Percentiles rank a stretch among this genome's conserved stretches.
These are phyloP conservation scores for Sturnus vulgaris DNA, from an alignment of 2,113 vertebrate genomes.

Conservation along the genomic window DNA sequence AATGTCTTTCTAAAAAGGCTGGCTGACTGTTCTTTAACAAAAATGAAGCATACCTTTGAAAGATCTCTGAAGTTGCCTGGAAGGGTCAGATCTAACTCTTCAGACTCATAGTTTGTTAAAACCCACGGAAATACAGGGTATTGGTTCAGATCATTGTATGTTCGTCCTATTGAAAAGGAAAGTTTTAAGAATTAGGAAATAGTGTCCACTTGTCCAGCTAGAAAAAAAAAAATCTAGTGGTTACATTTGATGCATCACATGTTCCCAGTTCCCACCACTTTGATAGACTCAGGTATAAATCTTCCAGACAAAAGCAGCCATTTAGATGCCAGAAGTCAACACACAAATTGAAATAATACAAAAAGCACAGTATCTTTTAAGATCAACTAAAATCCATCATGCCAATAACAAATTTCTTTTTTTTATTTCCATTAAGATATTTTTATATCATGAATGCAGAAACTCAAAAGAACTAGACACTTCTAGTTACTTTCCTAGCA, in stretches of 20 bases:
- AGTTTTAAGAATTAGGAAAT: not conserved
- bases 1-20: not conserved
- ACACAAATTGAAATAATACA: not conserved
- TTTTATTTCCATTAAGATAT: not conserved
- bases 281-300: not conserved
- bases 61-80: conserved; percentile 98
- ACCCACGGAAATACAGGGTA: conserved; percentile 98
- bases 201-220: not conserved
- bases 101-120: conserved; percentile 96
- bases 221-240: not conserved
- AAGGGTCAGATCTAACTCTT: conserved; percentile 93
- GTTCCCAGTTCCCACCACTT: not conserved
- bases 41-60: conserved; percentile 87
- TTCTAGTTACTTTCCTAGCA: not conserved
- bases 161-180: conserved; percentile 82
- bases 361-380: not conserved
- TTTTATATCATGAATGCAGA: not conserved
- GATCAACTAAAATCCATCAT: not conserved
- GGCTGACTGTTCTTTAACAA: not conserved
- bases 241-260: not conserved
- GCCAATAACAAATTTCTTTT: not conserved
- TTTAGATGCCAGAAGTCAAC: not conserved
- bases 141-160: conserved; percentile 95
- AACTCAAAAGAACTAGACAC: not conserved
- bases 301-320: not conserved